A percentile compares a stretch with the other conserved stretches of the same genome.
Conservation (phyloP, 2,797 vertebrate species). For the Pygocentrus nattereri region DNA sequence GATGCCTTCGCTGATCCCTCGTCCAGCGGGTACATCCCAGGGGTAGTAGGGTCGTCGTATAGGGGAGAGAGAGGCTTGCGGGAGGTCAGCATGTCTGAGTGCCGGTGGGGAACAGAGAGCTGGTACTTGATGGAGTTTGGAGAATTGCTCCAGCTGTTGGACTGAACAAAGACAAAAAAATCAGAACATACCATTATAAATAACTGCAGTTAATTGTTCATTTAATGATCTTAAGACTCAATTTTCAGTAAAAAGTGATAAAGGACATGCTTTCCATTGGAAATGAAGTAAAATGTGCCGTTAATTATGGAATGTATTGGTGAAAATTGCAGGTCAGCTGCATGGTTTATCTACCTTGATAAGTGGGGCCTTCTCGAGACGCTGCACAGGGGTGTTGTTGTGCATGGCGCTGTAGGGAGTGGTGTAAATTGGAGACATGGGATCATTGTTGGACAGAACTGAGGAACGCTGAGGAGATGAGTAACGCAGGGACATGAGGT, state of each 20-base stretch:
- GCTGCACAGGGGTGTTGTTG: slow-evolving; percentile 54
- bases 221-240: not conserved
- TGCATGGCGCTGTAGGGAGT: slow-evolving; percentile 76
- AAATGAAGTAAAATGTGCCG: not conserved
- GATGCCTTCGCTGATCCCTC: slow-evolving; percentile 61
- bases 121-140: slow-evolving; percentile 73
- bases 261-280: not conserved
- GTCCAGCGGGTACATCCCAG: slow-evolving; percentile 76
- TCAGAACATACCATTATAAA: not conserved
- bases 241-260: slow-evolving; percentile 40
- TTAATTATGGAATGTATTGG: no score
- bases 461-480: slow-evolving; percentile 75
- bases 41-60: slow-evolving; percentile 84
- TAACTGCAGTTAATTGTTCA: not conserved
- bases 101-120: slow-evolving; percentile 71
- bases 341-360: slow-evolving; percentile 78
- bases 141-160: slow-evolving; percentile 82
- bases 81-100: slow-evolving; percentile 77
- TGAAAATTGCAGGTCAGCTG: not conserved
- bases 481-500: slow-evolving; percentile 71
- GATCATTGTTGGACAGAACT: slow-evolving; percentile 66
- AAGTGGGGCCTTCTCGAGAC: slow-evolving; percentile 77
- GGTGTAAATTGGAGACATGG: slow-evolving; percentile 79
- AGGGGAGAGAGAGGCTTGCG: slow-evolving; percentile 82
- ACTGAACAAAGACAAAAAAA: slow-evolving; percentile 71